These are phyloP conservation scores for Hipposideros larvatus DNA, from an alignment of 2,797 vertebrate genomes.

Conservation along the genomic window DNA sequence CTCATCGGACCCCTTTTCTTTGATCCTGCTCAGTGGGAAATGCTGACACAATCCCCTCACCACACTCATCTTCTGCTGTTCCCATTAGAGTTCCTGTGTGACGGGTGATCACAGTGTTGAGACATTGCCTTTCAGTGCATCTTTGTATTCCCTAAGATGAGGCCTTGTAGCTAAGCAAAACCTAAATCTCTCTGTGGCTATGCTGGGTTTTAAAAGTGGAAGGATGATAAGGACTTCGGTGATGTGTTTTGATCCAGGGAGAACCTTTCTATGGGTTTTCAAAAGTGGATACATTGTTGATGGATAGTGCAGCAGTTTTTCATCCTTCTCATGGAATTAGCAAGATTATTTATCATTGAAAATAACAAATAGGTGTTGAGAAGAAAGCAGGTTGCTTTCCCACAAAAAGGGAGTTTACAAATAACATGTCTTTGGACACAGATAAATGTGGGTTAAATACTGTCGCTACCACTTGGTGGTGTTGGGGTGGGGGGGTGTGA, in stretches of 20 bases:
- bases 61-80: not conserved
- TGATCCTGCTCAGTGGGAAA: not conserved
- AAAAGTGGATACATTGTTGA: not conserved
- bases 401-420: not conserved
- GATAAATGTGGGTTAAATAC: not conserved
- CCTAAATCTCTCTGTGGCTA: not conserved
- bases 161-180: not conserved
- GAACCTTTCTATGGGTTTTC: not conserved
- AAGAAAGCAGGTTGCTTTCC: not conserved
- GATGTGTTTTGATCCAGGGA: not conserved
- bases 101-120: not conserved
- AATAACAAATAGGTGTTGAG: not conserved
- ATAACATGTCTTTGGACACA: not conserved
- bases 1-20: not conserved
- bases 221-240: not conserved
- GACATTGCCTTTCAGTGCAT: not conserved
- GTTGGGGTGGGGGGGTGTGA: not conserved
- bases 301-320: not conserved
- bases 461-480: not conserved
- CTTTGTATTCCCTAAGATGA: not conserved
- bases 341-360: not conserved
- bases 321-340: not conserved
- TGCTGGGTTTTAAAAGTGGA: not conserved
- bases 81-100: not conserved
- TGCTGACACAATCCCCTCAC: not conserved